A percentile compares a stretch with the other conserved stretches of the same genome.
phyloP scores from a whole-genome alignment of 2,113 vertebrate genomes.

The Lamprotornis superbus region DNA sequence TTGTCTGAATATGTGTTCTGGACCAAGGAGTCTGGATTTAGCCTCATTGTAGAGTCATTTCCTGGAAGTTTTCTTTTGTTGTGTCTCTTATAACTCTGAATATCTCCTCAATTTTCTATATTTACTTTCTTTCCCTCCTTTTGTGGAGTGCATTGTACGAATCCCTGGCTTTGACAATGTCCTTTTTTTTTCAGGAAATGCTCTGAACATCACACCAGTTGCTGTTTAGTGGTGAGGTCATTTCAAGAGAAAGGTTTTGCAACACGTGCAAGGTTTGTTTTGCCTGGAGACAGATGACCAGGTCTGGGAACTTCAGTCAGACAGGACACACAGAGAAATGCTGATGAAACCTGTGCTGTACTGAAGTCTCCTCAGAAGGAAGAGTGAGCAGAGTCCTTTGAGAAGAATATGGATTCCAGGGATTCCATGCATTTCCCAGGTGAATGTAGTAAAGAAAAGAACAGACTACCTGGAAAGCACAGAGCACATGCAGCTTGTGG shows the following conservation, averaged over 20 bases:
- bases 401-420: neutral
- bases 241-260: neutral
- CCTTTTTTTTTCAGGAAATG: conserved; percentile 18
- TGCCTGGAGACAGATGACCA: neutral
- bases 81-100: conserved; percentile 16
- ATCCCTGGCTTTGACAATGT: conserved; percentile 10
- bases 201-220: neutral
- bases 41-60: conserved; percentile 16
- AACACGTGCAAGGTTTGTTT: neutral
- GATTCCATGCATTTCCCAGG: neutral
- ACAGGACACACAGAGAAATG: neutral
- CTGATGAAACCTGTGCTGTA: neutral
- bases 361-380: neutral
- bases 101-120: conserved; percentile 46
- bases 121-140: conserved; percentile 40
- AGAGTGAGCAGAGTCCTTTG: neutral
- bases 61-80: conserved; percentile 42
- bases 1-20: neutral
- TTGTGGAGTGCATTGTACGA: conserved; percentile 15
- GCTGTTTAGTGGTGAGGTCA: neutral
- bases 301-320: neutral
- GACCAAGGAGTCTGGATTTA: neutral
- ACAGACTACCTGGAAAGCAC: neutral
- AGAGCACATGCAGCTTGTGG: neutral
- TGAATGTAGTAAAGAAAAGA: neutral